Conservation (phyloP, 2,113 vertebrate genomes). For the Oryzias celebensis region DNA sequence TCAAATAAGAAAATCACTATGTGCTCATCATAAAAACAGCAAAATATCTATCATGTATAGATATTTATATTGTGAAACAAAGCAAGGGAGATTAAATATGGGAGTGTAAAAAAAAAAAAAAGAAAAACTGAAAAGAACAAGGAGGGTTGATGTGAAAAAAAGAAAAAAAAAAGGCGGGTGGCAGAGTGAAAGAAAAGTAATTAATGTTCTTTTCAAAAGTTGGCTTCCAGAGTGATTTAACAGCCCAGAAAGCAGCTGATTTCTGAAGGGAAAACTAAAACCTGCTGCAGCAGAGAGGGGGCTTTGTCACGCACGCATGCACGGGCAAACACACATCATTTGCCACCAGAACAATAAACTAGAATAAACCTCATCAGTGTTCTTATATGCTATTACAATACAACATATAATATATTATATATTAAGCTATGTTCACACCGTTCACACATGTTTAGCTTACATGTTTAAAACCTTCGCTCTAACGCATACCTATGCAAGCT, state of each 20-base stretch:
- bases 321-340: background rate
- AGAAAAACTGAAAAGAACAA: constrained; percentile 10
- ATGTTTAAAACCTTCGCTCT: too few relatives aligned
- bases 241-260: constrained; percentile 76
- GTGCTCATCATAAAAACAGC: constrained; percentile 1
- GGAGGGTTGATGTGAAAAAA: constrained; percentile 48
- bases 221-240: constrained; percentile 74
- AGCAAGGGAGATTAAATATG: constrained; percentile 2
- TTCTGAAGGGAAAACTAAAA: constrained; percentile 70
- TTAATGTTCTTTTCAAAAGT: constrained; percentile 77
- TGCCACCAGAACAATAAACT: too few relatives aligned
- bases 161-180: constrained; percentile 22
- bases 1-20: background rate
- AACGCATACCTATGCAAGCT: too few relatives aligned
- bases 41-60: constrained; percentile 20
- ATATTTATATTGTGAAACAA: constrained; percentile 4
- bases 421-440: too few relatives aligned
- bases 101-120: constrained; percentile 9
- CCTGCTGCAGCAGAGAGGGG: constrained; percentile 46
- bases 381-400: too few relatives aligned
- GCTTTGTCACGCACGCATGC: background rate
- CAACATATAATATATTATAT: too few relatives aligned
- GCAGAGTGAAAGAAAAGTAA: constrained; percentile 67
- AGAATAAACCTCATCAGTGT: too few relatives aligned
- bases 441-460: too few relatives aligned